Percentiles rank a stretch among this genome's conserved stretches.
Evolutionary conservation across 2,888 invertebrate genomes (phyloP).

Genomic region (Drosophila cognata): DNA sequence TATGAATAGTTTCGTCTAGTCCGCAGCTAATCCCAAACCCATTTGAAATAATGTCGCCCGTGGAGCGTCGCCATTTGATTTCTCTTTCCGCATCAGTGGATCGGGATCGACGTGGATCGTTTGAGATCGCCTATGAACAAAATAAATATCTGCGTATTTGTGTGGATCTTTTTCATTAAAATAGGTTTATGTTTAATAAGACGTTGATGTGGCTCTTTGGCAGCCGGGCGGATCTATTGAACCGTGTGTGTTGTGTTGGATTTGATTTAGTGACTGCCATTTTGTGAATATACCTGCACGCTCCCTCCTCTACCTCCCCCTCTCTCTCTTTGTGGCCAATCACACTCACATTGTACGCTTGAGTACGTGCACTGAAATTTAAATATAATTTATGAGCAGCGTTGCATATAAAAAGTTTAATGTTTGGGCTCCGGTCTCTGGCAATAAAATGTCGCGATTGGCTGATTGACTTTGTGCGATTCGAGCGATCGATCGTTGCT

Average conservation of each 20-base stretch:
- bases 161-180: conserved; percentile 70
- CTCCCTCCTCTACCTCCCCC: not conserved
- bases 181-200: conserved; percentile 71
- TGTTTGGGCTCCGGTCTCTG: conserved; percentile 27
- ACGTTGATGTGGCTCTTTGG: conserved; percentile 51
- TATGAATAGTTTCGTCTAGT: conserved; percentile 4
- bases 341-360: conserved; percentile 63
- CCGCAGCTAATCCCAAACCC: conserved; percentile 25
- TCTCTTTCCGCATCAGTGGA: conserved; percentile 57
- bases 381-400: conserved; percentile 75
- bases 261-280: conserved; percentile 79
- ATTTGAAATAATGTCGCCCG: conserved; percentile 46
- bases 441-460: conserved; percentile 78
- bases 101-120: conserved; percentile 38
- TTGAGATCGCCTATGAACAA: conserved; percentile 20
- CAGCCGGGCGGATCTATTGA: conserved; percentile 41
- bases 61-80: conserved; percentile 50
- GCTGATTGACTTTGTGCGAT: conserved; percentile 60
- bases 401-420: conserved; percentile 56
- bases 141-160: conserved; percentile 51
- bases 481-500: conserved; percentile 25
- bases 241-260: conserved; percentile 40
- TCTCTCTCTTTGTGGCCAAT: conserved; percentile 1
- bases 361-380: conserved; percentile 76
- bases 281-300: conserved; percentile 52